Evolutionary conservation across 2,888 invertebrate genomes (phyloP).

Genomic region (Eurois occulta): DNA sequence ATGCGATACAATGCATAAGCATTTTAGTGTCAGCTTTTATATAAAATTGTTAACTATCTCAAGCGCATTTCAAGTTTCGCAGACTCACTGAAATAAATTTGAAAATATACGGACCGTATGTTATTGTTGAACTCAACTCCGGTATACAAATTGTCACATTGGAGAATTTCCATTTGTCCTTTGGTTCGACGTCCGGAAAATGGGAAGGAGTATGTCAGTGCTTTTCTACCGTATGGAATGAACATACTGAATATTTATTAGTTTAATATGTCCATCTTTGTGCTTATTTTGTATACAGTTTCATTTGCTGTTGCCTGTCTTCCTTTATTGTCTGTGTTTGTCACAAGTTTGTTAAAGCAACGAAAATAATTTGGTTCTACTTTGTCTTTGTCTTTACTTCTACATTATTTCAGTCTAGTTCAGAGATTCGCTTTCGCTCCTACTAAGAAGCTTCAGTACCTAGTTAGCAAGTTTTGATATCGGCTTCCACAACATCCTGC

Average conservation of each 20-base stretch:
- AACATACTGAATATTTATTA: slow-evolving; percentile 67
- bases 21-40: slow-evolving; percentile 37
- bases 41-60: slow-evolving; percentile 27
- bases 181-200: slow-evolving; percentile 69
- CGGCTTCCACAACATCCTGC: slow-evolving; percentile 42
- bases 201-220: slow-evolving; percentile 61
- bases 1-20: slow-evolving; percentile 21
- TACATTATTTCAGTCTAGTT: slow-evolving; percentile 25
- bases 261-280: slow-evolving; percentile 64
- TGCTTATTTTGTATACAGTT: slow-evolving; percentile 44
- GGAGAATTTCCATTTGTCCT: slow-evolving; percentile 66
- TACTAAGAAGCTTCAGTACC: slow-evolving; percentile 22
- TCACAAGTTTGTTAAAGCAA: slow-evolving; percentile 27
- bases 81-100: slow-evolving; percentile 52
- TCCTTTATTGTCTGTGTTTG: slow-evolving; percentile 28
- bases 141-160: slow-evolving; percentile 63
- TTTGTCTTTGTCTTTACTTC: slow-evolving; percentile 34
- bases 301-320: slow-evolving; percentile 49
- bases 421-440: slow-evolving; percentile 13
- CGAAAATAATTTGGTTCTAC: slow-evolving; percentile 26
- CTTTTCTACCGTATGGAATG: slow-evolving; percentile 56
- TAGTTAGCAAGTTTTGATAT: slow-evolving; percentile 49
- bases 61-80: slow-evolving; percentile 25
- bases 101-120: slow-evolving; percentile 52
- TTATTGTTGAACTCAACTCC: slow-evolving; percentile 50